phyloP scores from a whole-genome alignment of 1,140 invertebrate genomes.

The Drosophila orosa region DNA sequence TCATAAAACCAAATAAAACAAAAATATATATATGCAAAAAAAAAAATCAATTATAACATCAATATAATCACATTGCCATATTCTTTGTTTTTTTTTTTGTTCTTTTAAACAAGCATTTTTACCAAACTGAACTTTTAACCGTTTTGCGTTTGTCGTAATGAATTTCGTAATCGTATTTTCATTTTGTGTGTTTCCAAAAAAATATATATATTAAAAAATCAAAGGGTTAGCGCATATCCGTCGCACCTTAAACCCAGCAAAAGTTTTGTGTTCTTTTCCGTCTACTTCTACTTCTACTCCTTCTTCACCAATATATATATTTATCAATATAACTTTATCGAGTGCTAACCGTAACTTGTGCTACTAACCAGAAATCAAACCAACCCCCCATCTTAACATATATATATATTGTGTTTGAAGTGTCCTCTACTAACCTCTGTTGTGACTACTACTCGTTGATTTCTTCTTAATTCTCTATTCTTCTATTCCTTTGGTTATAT shows the following conservation, averaged over 20 bases:
- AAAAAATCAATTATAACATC: slow-evolving; percentile 49
- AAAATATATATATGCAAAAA: slow-evolving; percentile 44
- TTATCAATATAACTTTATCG: slow-evolving; percentile 61
- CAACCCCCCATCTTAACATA: slow-evolving; percentile 45
- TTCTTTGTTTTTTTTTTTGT: slow-evolving; percentile 58
- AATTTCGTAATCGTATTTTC: slow-evolving; percentile 60
- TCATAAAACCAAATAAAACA: slow-evolving; percentile 57
- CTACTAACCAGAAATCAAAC: slow-evolving; percentile 65
- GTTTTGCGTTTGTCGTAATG: slow-evolving; percentile 58
- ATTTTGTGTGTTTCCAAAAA: slow-evolving; percentile 61
- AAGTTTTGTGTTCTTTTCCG: slow-evolving; percentile 46
- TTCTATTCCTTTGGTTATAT: slow-evolving; percentile 22
- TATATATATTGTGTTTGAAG: slow-evolving; percentile 73
- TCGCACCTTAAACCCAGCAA: slow-evolving; percentile 38
- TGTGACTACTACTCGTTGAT: slow-evolving; percentile 68
- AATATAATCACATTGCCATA: slow-evolving; percentile 68
- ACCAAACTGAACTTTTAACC: slow-evolving; percentile 46
- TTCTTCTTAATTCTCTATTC: slow-evolving; percentile 37
- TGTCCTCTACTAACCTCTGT: slow-evolving; percentile 77
- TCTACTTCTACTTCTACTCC: slow-evolving; percentile 37
- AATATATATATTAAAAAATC: slow-evolving; percentile 7
- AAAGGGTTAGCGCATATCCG: slow-evolving; percentile 52
- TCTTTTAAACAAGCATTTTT: slow-evolving; percentile 64
- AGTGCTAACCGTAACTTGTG: slow-evolving; percentile 78
- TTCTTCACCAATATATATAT: slow-evolving; percentile 50